Evolutionary conservation across 2,797 vertebrate species (phyloP), one percentile per base, ranked within the genome.

Genomic region (Sternarchorhynchus goeldii): DNA sequence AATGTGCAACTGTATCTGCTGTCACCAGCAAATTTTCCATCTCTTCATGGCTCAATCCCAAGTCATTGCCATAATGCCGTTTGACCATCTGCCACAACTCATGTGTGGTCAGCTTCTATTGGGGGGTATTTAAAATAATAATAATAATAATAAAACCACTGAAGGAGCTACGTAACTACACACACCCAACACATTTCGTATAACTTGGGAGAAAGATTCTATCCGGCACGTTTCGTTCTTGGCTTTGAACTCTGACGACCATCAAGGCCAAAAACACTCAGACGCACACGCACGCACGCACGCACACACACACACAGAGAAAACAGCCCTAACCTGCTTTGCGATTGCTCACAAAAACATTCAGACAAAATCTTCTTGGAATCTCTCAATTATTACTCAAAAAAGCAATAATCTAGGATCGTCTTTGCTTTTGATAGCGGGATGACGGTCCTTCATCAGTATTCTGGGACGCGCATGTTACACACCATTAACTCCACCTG

Each of bases 61-160:
- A 87, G 69, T 97, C 96, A 66, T 89, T 88, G 73, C 96, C 97
- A 95, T 99, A 98, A 88, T 96, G 95, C 90, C 96, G 96, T 86
- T 93, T 96, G 5, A 99, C 92, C 91, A 95, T 93, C 81, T 96
- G 95, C 95, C 94, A 95, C 78, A 97, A 93, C 85, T 97, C 96
- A 59, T 81, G 81, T 79, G 89, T 89, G 72, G 90, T 96, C 86
- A 98, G 88, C 81, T 85, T 76, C 94, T 95, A 82, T 32, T 79
- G 66, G n/a, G 65, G 56, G 1, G 25, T 25, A 25, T 25, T 25
- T 25, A 78, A 21, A 79, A 73, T 34, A 18, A 34, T 5, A 57
- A 6, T n/a, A n/a, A 76, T 32, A 71, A 80, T n/a, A n/a, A 73
- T 75, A 17, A 65, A 60, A 32, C 55, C 41, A 29, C 39, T 53